These are phyloP conservation scores for Platichthys stellatus DNA, from an alignment of 2,113 vertebrate species.

Conservation along the genomic window DNA sequence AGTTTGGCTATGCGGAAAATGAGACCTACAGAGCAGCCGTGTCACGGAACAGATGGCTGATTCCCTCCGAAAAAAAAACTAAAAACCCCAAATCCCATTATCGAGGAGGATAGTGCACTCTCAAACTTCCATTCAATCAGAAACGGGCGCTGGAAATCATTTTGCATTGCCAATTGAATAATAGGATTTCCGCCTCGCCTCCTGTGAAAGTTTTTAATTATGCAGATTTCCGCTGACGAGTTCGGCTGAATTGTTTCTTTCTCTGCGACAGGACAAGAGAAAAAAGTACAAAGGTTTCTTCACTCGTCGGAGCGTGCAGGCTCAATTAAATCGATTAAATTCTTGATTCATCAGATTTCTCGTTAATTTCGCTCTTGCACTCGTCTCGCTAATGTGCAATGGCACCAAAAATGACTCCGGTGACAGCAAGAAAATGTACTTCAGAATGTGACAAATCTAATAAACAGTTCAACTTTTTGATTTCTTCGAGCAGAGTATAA, in stretches of 20 bases:
- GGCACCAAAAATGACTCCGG: not conserved
- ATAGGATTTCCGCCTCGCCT: constrained; percentile 19
- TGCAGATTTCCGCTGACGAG: constrained; percentile 17
- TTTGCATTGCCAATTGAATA: constrained; percentile 32
- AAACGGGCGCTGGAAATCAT: constrained; percentile 16
- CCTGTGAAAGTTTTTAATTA: constrained; percentile 27
- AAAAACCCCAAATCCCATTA: constrained; percentile 23
- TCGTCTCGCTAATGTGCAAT: not conserved
- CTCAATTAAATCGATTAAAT: constrained; percentile 31
- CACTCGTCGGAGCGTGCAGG: constrained; percentile 5
- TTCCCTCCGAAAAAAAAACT: constrained; percentile 7
- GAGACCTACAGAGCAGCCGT: constrained; percentile 21
- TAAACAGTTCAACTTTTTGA: constrained; percentile 1
- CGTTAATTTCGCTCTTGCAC: constrained; percentile 7
- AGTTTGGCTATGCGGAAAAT: constrained; percentile 27
- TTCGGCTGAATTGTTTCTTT: not conserved
- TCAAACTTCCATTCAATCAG: constrained; percentile 20
- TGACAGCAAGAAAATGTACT: constrained; percentile 1
- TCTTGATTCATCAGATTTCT: constrained; percentile 22
- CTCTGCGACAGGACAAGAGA: constrained; percentile 3
- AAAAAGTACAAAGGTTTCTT: constrained; percentile 19
- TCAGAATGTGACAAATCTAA: constrained; percentile 17
- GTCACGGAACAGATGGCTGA: constrained; percentile 34
- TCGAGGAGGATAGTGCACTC: constrained; percentile 6
- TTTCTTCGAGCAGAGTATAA: not conserved